Conservation (phyloP, 2,113 vertebrate species). For the Apaloderma vittatum region DNA sequence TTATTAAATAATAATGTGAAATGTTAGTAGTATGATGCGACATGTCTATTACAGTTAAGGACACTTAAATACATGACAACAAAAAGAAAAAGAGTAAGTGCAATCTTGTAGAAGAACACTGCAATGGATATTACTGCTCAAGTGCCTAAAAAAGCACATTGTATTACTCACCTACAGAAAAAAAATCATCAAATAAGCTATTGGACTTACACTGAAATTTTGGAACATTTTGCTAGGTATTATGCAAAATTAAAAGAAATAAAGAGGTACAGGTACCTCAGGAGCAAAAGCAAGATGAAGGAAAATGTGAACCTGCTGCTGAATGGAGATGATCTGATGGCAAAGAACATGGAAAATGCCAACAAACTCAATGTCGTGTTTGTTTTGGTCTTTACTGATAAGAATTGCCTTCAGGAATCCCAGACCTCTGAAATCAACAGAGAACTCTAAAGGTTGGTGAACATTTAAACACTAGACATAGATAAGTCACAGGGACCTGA, state of each 20-base stretch:
- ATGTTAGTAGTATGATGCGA: background rate
- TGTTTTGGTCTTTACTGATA: background rate
- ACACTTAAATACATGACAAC: background rate
- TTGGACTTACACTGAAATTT: background rate
- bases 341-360: background rate
- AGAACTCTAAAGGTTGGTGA: background rate
- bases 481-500: fast-evolving
- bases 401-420: background rate
- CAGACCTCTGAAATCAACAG: background rate
- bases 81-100: background rate
- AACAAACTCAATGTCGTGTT: background rate
- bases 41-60: background rate
- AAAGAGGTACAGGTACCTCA: background rate
- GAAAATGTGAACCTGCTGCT: background rate
- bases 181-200: background rate
- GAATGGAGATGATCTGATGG: background rate
- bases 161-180: background rate
- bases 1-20: slow-evolving; percentile 25
- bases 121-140: background rate
- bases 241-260: background rate
- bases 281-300: background rate
- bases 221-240: background rate
- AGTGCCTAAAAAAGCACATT: background rate
- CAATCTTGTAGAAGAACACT: background rate
- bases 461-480: background rate